phyloP scores from a whole-genome alignment of 2,113 vertebrate species.

The Syrmaticus mikado region DNA sequence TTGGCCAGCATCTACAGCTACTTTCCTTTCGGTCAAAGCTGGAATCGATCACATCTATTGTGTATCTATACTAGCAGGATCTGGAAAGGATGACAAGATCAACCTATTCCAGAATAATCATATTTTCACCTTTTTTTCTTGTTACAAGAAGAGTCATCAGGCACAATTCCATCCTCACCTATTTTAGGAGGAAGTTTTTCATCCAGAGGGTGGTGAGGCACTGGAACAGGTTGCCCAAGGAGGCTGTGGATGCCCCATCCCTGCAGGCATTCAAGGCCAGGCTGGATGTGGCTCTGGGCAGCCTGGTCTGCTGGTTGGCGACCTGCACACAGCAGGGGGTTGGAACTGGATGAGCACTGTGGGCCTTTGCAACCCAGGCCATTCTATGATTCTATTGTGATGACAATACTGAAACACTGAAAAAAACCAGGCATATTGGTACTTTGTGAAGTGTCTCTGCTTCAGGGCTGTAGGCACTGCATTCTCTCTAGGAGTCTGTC shows the following conservation, averaged over 20 bases:
- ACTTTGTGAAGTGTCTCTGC: rapidly evolving
- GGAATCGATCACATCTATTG: neutral
- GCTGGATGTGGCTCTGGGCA: too few relatives aligned
- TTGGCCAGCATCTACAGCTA: neutral
- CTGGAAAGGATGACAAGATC: rapidly evolving
- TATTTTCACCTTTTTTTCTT: neutral
- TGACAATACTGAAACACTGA: neutral
- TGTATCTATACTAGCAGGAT: neutral
- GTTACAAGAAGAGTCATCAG: neutral
- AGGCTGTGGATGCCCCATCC: too few relatives aligned
- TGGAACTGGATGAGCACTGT: too few relatives aligned
- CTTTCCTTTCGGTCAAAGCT: neutral
- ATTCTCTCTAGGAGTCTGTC: neutral
- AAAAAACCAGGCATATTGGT: neutral
- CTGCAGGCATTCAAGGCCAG: too few relatives aligned
- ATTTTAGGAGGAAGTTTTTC: too few relatives aligned
- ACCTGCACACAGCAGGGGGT: too few relatives aligned
- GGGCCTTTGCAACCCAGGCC: too few relatives aligned
- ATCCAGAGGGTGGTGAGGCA: too few relatives aligned
- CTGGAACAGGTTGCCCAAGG: too few relatives aligned
- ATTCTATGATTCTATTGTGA: neutral
- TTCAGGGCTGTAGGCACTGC: neutral
- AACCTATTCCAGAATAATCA: neutral
- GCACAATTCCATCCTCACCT: neutral
- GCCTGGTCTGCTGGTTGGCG: too few relatives aligned